Evolutionary conservation across 1,140 invertebrate species (phyloP).

Genomic region (Adoxophyes honmai): DNA sequence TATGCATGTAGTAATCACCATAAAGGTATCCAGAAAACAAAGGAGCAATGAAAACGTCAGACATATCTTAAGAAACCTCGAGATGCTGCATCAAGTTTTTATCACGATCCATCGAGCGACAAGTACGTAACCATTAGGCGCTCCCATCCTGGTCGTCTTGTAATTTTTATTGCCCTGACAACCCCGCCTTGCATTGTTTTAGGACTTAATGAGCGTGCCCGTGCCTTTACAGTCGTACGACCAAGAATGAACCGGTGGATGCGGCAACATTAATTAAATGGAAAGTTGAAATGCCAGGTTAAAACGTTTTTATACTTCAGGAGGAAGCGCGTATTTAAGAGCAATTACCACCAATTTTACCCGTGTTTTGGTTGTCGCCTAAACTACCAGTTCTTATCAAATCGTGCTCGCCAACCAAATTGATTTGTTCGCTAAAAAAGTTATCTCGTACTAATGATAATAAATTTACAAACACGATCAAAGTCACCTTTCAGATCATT

Average conservation of each 20-base stretch:
- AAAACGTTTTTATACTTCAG: too few species aligned
- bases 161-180: constrained; percentile 60
- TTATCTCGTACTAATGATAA: too few species aligned
- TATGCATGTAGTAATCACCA: too few species aligned
- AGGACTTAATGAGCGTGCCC: constrained; percentile 44
- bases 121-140: constrained; percentile 52
- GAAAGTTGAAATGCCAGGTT: not conserved
- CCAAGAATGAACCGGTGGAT: constrained; percentile 21
- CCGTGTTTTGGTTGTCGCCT: too few species aligned
- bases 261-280: not conserved
- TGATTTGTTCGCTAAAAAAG: too few species aligned
- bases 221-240: constrained; percentile 17
- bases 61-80: not conserved
- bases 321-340: too few species aligned
- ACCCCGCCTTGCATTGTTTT: constrained; percentile 69
- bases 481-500: not conserved
- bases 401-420: too few species aligned
- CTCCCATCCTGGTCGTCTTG: constrained; percentile 64
- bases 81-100: not conserved
- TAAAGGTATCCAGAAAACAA: too few species aligned
- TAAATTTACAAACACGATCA: too few species aligned
- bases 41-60: too few species aligned
- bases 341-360: too few species aligned
- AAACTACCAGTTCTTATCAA: too few species aligned
- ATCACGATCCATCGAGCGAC: constrained; percentile 43